Base-by-base conservation (phyloP, 2,113 vertebrate genomes). In the Progne subis region DNA sequence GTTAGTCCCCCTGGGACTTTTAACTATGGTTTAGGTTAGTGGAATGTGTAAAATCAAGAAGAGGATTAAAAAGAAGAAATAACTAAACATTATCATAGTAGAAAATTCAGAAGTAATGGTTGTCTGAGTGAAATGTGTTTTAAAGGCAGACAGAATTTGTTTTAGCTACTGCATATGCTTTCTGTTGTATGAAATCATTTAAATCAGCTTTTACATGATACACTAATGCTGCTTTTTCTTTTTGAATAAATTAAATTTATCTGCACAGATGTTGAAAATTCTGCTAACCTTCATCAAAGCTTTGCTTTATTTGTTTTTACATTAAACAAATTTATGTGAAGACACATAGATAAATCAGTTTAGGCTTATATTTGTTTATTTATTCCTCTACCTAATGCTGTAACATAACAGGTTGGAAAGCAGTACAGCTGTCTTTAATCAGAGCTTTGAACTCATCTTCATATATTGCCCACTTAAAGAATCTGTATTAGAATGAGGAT, bases 171-270 rank as follows among this genome's bases (percentile, higher is more conserved):
- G 72, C 91, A 86, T 90, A 70, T 95, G 87, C 78, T 93, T 95
- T 90, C 50, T 91, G 59, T 90, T 94, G 67, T 94, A 83, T 95
- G 94, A 94, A 97, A 94, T 92, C 31, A 91, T 94, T 96, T 95
- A 90, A 86, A 91, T 93, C 86, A 74, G 65, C 56, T 92, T 96
- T 96, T 92, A 75, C 82, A 93, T 83, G 69, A 83, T 93, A 67
- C 71, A 61, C 75, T 89, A 85, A 86, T 86, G 82, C 63, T 90
- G 63, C 50, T 84, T 90, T 90, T 95, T 94, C 74, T 88, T 95
- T 90, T 81, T 81, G 85, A 97, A 96, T 97, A 97, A 98, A 97
- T 98, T 95, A 96, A 94, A 95, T 97, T 91, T 97, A 97, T 95
- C 95, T 94, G 67, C 96, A 92, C 93, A 97, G 97, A 97, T 97